Evolutionary conservation across 2,797 vertebrate genomes (phyloP), one percentile per base, ranked within the genome.

Genomic region (Rachycentron canadum): DNA sequence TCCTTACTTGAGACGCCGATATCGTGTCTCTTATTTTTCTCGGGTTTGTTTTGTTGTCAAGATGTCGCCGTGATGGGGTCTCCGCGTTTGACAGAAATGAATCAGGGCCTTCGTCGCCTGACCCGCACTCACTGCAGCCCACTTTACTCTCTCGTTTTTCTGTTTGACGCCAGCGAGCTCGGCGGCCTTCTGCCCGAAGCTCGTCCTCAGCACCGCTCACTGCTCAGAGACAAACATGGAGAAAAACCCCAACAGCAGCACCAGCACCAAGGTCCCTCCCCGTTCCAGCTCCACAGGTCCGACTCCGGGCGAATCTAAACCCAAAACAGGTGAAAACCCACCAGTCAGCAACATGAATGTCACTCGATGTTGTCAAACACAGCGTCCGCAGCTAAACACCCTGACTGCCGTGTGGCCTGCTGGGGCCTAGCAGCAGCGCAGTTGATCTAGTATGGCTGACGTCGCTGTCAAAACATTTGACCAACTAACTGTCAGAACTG

Each of bases 41-140:
- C 69, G 40, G 66, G 67, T 89, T 92, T 88, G 86, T 89, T 92
- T 93, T 83, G 74, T 88, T 73, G 87, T 95, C 93, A 96, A 96
- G 93, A 99, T 99, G 97, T 98, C 97, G 96, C 97, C 97, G 98
- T 99, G 94, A 99, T 97, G 97, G 95, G 94, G 94, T 95, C 94
- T 94, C 96, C 96, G 96, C 81, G 93, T 94, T 93, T 95, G 95
- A 94, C 89, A 96, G 97, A 97, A 96, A 97, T 98, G 97, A 97
- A 95, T 92, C 95, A 94, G 96, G 97, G 96, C 95, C 95, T 94
- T 93, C 56, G 95, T 78, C 89, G 95, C 95, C 96, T 96, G 91
- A 94, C 93, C 95, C 95, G 95, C 95, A 94, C 95, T 93, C 83
- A 90, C 84, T 86, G 79, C 89, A 89, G 88, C 90, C 95, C 93